A percentile compares a stretch with the other conserved stretches of the same genome.
Conservation (phyloP, 2,113 vertebrate species). For the Lepidothrix coronata region DNA sequence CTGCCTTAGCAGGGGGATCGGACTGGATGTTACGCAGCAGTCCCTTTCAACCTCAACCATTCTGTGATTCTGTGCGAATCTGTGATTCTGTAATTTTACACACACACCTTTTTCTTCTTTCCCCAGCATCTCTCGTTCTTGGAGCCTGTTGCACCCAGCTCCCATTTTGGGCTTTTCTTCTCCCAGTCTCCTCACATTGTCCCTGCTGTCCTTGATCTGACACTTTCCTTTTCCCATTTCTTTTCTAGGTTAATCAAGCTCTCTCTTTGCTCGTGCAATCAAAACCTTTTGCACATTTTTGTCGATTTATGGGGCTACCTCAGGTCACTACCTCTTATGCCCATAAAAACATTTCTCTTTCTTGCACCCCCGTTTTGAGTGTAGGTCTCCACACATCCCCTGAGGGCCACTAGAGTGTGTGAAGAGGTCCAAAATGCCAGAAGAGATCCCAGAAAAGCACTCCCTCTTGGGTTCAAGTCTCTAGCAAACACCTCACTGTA, state of each 20-base stretch:
- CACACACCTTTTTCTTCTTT: neutral
- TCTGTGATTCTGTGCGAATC: neutral
- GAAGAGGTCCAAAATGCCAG: neutral
- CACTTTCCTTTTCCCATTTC: neutral
- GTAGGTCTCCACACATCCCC: neutral
- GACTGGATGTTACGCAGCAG: neutral
- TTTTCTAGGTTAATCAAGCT: neutral
- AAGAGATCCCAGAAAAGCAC: conserved; percentile 27
- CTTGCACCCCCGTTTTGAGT: neutral
- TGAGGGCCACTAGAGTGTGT: neutral
- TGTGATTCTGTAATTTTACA: neutral
- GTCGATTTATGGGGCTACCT: conserved; percentile 17
- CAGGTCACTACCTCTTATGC: neutral
- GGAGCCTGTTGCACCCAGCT: neutral
- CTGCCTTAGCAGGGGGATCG: neutral
- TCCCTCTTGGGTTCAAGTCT: conserved; percentile 20
- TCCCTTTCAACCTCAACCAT: neutral
- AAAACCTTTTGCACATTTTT: neutral
- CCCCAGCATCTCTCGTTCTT: neutral
- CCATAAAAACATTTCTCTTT: neutral
- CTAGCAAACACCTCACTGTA: conserved; percentile 47
- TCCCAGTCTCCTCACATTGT: neutral
- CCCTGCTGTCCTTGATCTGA: neutral
- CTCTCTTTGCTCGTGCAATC: neutral
- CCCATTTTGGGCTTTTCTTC: neutral